Base-by-base conservation (phyloP, 2,888 invertebrate species). In the Azorinus chamasolen region DNA sequence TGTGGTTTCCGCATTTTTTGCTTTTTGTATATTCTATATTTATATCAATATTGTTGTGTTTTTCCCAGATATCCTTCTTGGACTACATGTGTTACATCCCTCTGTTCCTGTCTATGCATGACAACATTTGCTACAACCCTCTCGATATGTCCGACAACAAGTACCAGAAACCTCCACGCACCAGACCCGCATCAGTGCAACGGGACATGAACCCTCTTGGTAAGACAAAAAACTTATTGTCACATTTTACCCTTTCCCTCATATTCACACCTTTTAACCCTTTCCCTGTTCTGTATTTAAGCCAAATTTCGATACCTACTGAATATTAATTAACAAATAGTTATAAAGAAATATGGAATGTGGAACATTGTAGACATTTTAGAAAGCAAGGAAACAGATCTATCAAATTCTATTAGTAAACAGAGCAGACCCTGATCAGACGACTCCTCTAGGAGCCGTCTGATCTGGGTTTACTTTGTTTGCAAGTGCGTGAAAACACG, bases 21-120 rank as follows among this genome's bases (percentile, higher is more conserved):
- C n/a, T n/a, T n/a, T n/a, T n/a, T n/a, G n/a, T n/a, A n/a, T n/a
- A 45, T 22, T 14, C 32, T 32, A 32, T 10, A 32, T 32, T 32
- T 32, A 32, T 32, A n/a, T 32, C 4, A 6, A 20, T 45, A 8
- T 18, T 45, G n/a, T 18, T 16, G 4, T 45, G n/a, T 45, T 45
- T 16, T 18, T 76, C 78, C 58, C 83, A 91, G 91, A 86, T 91
- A 32, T 90, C 90, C 4, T 91, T 91, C 73, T 75, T 91, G 46
- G 91, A 91, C 83, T 91, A 90, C 69, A 81, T 91, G 77, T 85
- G 86, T 53, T 91, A 91, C 80, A 91, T 91, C 16, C 91, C 91
- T 0, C 83, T 91, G 53, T 91, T 92, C 81, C 73, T 91, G 75
- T 91, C 91, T 4, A 89, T 92, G 89, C 91, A 91, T 64, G 91